Evolutionary conservation across 2,888 invertebrate genomes (phyloP), one percentile per base, ranked within the genome.

Genomic region (Andrena minutula): DNA sequence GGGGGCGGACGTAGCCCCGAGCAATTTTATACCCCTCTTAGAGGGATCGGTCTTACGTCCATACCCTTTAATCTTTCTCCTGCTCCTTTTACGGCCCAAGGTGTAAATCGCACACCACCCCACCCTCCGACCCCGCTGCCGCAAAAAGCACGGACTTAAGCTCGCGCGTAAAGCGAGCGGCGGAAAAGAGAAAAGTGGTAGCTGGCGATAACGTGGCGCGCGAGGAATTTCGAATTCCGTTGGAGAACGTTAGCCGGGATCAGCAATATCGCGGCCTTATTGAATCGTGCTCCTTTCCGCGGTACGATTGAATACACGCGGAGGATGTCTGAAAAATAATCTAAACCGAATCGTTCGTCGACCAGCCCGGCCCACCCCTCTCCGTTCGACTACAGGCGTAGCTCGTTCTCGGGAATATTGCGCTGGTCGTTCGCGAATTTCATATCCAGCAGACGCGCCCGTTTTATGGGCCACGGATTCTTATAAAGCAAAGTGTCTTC

Each of bases 231-330:
- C 79, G 83, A 86, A 90, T 90, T 89, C 79, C 77, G 71, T 53
- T 35, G 81, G 75, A 84, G 83, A 82, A 83, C 84, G 88, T 91
- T 88, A 90, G 84, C 87, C 83, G 80, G 82, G 88, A 87, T 91
- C 91, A 89, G 91, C 89, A 88, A 89, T 90, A 91, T 90, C 90
- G 79, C 73, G 85, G 82, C 79, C 83, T 89, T 91, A 91, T 91
- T 91, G 91, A 91, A 91, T 91, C 89, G 86, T 79, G 77, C 73
- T 82, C 85, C 77, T 63, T 64, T 58, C 77, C 64, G 75, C 80
- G 78, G 61, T 71, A 73, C 75, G 77, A 72, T 72, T 60, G 83
- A 84, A 81, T 81, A 83, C 83, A 75, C 74, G 74, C 84, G 64
- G 53, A 23, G 72, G 58, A 64, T 66, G 76, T 79, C 75, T 66